Percentiles rank a stretch among this genome's conserved stretches.
Evolutionary conservation across 2,888 invertebrate species (phyloP).

Genomic region (Tetheella fluctuosa): DNA sequence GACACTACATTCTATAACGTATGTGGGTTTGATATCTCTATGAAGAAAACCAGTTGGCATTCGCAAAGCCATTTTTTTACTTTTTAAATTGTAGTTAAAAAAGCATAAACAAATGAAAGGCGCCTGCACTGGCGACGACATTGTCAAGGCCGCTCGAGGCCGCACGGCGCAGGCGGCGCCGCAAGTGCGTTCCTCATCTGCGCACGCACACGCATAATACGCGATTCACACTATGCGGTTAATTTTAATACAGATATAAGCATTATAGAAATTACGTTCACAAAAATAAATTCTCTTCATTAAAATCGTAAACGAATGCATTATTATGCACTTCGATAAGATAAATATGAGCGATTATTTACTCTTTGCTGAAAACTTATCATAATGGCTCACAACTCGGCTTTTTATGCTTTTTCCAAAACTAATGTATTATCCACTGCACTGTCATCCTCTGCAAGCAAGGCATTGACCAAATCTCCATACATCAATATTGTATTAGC

Average conservation of each 20-base stretch:
- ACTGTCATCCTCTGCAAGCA: no score
- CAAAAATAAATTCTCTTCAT: constrained; percentile 5
- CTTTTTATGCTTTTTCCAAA: no score
- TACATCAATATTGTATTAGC: no score
- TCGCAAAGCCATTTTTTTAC: constrained; percentile 8
- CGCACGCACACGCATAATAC: constrained; percentile 40
- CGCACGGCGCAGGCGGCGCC: constrained; percentile 18
- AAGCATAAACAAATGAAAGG: constrained; percentile 23
- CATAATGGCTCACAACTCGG: no score
- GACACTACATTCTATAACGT: not conserved
- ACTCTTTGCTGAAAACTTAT: no score
- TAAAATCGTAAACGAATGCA: not conserved
- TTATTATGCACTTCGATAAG: no score
- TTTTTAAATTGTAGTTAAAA: constrained; percentile 11
- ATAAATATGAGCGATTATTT: no score
- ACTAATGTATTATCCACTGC: no score
- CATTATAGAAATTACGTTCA: not conserved
- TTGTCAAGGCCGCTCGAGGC: constrained; percentile 74
- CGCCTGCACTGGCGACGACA: constrained; percentile 53
- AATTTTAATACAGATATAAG: constrained; percentile 19
- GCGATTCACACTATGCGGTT: constrained; percentile 54
- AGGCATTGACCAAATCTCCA: no score
- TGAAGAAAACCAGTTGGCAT: constrained; percentile 1
- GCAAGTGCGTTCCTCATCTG: constrained; percentile 34
- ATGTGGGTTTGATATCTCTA: constrained; percentile 1